phyloP scores from a whole-genome alignment of 2,888 invertebrate genomes.

The Acleris laterana region DNA sequence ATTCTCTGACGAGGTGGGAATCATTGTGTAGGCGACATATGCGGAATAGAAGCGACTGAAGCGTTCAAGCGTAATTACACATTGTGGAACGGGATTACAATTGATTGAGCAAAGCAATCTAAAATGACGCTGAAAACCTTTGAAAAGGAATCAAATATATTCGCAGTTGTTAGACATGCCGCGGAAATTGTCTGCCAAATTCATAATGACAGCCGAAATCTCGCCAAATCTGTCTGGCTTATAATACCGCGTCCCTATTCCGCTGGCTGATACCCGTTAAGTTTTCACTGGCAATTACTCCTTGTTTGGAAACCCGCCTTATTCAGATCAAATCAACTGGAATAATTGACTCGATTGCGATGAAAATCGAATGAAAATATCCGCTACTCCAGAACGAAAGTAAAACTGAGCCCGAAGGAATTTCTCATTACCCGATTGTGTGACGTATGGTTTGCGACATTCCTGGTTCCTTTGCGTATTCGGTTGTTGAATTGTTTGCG shows the following conservation, averaged over 20 bases:
- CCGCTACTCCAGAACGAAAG: conserved; percentile 35
- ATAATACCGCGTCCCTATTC: background rate
- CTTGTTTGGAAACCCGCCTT: conserved; percentile 11
- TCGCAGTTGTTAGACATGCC: no score
- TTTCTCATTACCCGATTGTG: conserved; percentile 23
- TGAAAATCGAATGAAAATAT: conserved; percentile 50
- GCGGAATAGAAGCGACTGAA: background rate
- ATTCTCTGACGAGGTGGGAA: background rate
- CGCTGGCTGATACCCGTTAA: conserved; percentile 5
- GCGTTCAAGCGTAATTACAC: background rate
- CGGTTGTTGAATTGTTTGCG: background rate
- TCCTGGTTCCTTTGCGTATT: conserved; percentile 1
- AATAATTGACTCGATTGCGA: conserved; percentile 50
- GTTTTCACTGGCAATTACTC: conserved; percentile 41
- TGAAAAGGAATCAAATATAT: no score
- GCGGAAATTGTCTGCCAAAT: background rate
- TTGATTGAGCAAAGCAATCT: background rate
- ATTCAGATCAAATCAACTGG: conserved; percentile 47
- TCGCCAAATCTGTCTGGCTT: background rate
- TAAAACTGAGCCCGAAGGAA: conserved; percentile 28
- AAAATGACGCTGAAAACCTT: background rate
- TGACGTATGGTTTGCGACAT: conserved; percentile 18
- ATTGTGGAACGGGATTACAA: background rate
- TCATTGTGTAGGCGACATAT: background rate
- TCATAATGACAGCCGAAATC: background rate